Conservation (phyloP, 2,888 invertebrate genomes). For the Scelioninae gen. 2 region DNA sequence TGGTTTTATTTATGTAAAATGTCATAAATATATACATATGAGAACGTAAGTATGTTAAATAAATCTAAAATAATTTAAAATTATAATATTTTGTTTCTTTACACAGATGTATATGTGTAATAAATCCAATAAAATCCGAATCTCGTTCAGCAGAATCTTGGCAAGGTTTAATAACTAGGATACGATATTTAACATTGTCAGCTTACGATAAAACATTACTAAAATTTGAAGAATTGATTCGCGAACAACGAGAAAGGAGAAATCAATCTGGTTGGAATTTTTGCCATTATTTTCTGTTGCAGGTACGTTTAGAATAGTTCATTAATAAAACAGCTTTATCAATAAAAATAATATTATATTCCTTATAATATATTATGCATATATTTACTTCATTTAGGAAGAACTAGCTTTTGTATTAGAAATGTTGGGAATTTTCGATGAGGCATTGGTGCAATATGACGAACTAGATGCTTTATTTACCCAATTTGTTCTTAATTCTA, state of each 20-base stretch:
- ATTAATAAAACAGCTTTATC: too few species aligned
- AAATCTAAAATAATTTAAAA: too few species aligned
- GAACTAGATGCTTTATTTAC: slow-evolving; percentile 97
- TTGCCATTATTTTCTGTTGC: slow-evolving; percentile 93
- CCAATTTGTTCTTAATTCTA: slow-evolving; percentile 96
- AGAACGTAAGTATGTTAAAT: too few species aligned
- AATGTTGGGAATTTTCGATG: slow-evolving; percentile 94
- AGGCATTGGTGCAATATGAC: slow-evolving; percentile 97
- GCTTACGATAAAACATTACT: slow-evolving; percentile 91
- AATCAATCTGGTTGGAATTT: slow-evolving; percentile 96
- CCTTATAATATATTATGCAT: too few species aligned
- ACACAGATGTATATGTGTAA: slow-evolving; percentile 90
- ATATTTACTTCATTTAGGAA: slow-evolving; percentile 79
- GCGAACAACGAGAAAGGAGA: slow-evolving; percentile 91
- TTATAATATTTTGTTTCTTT: too few species aligned
- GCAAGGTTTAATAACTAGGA: slow-evolving; percentile 88
- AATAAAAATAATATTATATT: too few species aligned
- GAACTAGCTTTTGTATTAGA: slow-evolving; percentile 96
- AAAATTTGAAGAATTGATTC: slow-evolving; percentile 92
- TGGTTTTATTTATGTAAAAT: too few species aligned
- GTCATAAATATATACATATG: too few species aligned
- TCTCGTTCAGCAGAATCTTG: slow-evolving; percentile 93
- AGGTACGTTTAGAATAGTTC: slow-evolving; percentile 77
- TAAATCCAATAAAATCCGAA: slow-evolving; percentile 93
- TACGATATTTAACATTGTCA: slow-evolving; percentile 88